Conservation (phyloP, 2,888 invertebrate genomes). For the Conistra vaccinii region DNA sequence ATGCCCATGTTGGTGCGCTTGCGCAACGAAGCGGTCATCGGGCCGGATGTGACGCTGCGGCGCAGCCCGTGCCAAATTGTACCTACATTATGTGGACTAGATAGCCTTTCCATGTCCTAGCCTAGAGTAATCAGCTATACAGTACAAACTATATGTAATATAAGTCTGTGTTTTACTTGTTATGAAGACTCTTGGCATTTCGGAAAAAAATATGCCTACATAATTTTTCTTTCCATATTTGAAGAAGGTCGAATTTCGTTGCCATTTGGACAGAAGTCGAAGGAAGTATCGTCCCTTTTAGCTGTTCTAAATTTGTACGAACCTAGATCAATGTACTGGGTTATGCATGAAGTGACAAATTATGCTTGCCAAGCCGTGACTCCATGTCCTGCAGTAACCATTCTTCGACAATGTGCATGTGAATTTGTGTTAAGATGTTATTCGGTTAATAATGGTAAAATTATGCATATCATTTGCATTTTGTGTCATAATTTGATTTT, state of each 20-base stretch:
- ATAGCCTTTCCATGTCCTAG: slow-evolving; percentile 65
- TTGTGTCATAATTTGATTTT: not conserved
- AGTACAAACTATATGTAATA: not conserved
- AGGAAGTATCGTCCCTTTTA: not conserved
- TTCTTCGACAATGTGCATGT: not conserved
- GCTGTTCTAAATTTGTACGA: not conserved
- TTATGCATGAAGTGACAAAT: not conserved
- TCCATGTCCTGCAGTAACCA: no score
- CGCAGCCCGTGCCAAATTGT: slow-evolving; percentile 78
- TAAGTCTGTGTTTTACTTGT: not conserved
- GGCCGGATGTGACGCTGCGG: slow-evolving; percentile 86
- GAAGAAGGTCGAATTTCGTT: slow-evolving; percentile 8
- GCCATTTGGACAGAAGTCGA: not conserved
- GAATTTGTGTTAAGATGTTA: not conserved
- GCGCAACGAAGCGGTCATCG: slow-evolving; percentile 84
- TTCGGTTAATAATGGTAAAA: not conserved
- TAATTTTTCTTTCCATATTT: not conserved
- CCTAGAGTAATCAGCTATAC: slow-evolving; percentile 27
- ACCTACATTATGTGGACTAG: slow-evolving; percentile 77
- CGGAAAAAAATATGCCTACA: not conserved
- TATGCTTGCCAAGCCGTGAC: no score
- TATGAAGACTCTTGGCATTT: not conserved
- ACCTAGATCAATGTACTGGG: not conserved
- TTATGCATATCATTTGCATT: not conserved
- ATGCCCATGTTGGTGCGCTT: slow-evolving; percentile 86